phyloP scores from a whole-genome alignment of 1,140 invertebrate genomes.

The Trachelipus rathkii region DNA sequence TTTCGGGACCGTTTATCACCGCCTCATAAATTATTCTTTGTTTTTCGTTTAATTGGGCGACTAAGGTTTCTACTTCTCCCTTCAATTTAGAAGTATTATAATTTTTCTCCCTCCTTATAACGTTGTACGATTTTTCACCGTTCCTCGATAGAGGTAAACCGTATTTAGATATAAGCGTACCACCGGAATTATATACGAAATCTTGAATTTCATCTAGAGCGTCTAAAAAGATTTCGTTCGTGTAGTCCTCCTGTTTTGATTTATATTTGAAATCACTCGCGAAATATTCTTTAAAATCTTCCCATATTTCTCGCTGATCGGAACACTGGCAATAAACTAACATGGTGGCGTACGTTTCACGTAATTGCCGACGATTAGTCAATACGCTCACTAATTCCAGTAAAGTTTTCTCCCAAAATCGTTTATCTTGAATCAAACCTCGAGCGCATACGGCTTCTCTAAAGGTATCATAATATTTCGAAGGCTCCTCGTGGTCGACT shows the following conservation, averaged over 20 bases:
- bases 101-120: too few species aligned
- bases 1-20: too few species aligned
- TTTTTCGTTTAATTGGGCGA: too few species aligned
- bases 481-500: not conserved
- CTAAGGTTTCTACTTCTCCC: too few species aligned
- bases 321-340: not conserved
- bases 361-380: not conserved
- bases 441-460: not conserved
- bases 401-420: not conserved
- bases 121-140: too few species aligned
- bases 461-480: not conserved
- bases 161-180: not conserved
- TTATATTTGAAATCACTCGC: not conserved
- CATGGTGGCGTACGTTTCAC: not conserved
- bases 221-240: not conserved
- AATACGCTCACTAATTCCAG: not conserved
- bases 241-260: not conserved
- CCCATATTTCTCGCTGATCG: not conserved
- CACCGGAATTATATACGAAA: not conserved
- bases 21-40: too few species aligned
- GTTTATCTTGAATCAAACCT: not conserved
- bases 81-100: too few species aligned
- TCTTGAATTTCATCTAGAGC: not conserved
- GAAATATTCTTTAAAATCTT: conserved; percentile 6
- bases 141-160: not conserved